Conservation (phyloP, 2,888 invertebrate genomes). For the Elegia similella region DNA sequence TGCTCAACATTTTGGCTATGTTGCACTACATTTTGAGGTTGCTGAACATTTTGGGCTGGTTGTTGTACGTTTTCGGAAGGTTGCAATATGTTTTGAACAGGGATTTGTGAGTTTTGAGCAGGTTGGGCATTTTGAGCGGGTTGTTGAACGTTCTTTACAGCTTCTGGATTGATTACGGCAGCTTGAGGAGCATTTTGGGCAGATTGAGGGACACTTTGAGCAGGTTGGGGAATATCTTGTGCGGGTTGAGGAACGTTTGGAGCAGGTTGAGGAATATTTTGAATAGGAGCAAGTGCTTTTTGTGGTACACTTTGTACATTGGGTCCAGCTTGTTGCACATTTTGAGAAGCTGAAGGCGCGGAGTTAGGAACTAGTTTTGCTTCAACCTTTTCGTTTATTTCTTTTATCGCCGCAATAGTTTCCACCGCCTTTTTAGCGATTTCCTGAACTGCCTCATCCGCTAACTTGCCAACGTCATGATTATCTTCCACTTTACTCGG, state of each 20-base stretch:
- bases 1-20: neutral
- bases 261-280: slow-evolving; percentile 1
- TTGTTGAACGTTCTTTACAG: neutral
- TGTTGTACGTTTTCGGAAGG: slow-evolving; percentile 13
- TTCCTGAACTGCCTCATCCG: slow-evolving; percentile 67
- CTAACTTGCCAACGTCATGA: slow-evolving; percentile 51
- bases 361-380: neutral
- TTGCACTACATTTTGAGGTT: neutral
- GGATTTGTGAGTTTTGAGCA: slow-evolving; percentile 5
- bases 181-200: slow-evolving; percentile 4
- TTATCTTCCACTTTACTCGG: slow-evolving; percentile 40
- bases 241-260: slow-evolving; percentile 2
- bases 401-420: slow-evolving; percentile 69
- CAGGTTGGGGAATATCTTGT: slow-evolving; percentile 2
- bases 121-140: slow-evolving; percentile 9
- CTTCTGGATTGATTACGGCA: neutral
- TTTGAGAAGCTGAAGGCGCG: slow-evolving; percentile 1
- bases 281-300: neutral
- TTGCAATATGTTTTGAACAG: neutral
- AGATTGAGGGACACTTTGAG: slow-evolving; percentile 1
- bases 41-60: neutral
- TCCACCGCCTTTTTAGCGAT: slow-evolving; percentile 73
- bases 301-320: slow-evolving; percentile 6
- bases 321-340: neutral
- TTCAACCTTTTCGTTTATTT: slow-evolving; percentile 51